phyloP scores from a whole-genome alignment of 1,140 invertebrate species.

The Coptotermes formosanus region DNA sequence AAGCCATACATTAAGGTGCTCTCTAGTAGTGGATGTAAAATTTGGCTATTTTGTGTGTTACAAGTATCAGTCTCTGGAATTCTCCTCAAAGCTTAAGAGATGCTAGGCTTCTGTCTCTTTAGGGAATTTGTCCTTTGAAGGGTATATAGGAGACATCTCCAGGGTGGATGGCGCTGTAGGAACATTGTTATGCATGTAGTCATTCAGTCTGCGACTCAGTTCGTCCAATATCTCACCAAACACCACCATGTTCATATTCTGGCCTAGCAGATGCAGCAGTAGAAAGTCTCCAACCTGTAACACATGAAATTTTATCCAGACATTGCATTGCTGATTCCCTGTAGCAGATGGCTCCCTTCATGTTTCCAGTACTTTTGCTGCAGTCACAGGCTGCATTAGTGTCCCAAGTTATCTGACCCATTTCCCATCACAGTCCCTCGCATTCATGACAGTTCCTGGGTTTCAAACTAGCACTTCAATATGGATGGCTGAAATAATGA shows the following conservation, averaged over 20 bases:
- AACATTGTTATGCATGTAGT: conserved; percentile 65
- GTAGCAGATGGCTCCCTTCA: too few species aligned
- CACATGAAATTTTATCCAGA: background rate
- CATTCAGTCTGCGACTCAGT: conserved; percentile 57
- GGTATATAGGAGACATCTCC: conserved; percentile 81
- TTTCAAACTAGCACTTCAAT: too few species aligned
- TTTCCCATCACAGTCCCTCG: too few species aligned
- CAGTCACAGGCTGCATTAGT: too few species aligned
- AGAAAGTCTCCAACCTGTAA: conserved; percentile 81
- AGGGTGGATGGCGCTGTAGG: conserved; percentile 80
- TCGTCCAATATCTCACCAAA: conserved; percentile 74
- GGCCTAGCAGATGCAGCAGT: conserved; percentile 74
- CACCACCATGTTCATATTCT: conserved; percentile 79
- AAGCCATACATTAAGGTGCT: too few species aligned
- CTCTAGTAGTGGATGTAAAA: too few species aligned
- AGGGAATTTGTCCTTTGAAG: conserved; percentile 69
- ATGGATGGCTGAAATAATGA: too few species aligned
- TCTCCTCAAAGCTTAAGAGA: background rate
- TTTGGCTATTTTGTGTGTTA: too few species aligned
- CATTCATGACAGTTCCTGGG: too few species aligned
- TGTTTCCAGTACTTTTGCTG: too few species aligned
- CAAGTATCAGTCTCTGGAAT: background rate
- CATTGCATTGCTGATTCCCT: too few species aligned
- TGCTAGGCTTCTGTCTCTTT: conserved; percentile 79
- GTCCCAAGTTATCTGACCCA: too few species aligned